These are phyloP conservation scores for Oophaga sylvatica DNA, from an alignment of 2,797 vertebrate genomes.

Conservation along the genomic window DNA sequence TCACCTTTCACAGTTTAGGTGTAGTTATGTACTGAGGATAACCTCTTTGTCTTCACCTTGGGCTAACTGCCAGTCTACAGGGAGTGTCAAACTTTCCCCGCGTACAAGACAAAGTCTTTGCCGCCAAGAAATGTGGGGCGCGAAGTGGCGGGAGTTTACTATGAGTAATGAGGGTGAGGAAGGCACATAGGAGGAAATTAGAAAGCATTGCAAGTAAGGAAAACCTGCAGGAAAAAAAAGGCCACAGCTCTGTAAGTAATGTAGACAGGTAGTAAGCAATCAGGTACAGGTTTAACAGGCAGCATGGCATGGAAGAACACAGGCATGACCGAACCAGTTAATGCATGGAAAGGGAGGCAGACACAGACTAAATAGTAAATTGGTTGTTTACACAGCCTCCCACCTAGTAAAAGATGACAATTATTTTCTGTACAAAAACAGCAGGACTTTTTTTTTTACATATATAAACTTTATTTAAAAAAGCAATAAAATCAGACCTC, in stretches of 20 bases:
- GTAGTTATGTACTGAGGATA: slow-evolving; percentile 46
- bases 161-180: slow-evolving; percentile 27
- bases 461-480: no score
- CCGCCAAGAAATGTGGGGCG: slow-evolving; percentile 39
- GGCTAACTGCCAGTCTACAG: slow-evolving; percentile 45
- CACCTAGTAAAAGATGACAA: no score
- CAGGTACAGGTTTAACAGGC: slow-evolving; percentile 1
- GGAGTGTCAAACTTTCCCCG: slow-evolving; percentile 53
- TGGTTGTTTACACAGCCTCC: no score
- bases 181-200: neutral
- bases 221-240: neutral
- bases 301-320: neutral
- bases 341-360: neutral
- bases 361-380: no score
- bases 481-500: no score
- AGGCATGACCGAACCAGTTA: neutral
- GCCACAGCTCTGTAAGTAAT: neutral
- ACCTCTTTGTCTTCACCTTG: slow-evolving; percentile 39
- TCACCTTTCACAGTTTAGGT: slow-evolving; percentile 19
- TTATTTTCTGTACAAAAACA: no score
- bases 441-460: no score
- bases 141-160: slow-evolving; percentile 44
- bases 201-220: slow-evolving; percentile 17
- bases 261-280: neutral
- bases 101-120: slow-evolving; percentile 49